A percentile compares a stretch with the other conserved stretches of the same genome.
These are phyloP conservation scores for Octodonta nipae DNA, from an alignment of 2,888 invertebrate species.

Conservation along the genomic window DNA sequence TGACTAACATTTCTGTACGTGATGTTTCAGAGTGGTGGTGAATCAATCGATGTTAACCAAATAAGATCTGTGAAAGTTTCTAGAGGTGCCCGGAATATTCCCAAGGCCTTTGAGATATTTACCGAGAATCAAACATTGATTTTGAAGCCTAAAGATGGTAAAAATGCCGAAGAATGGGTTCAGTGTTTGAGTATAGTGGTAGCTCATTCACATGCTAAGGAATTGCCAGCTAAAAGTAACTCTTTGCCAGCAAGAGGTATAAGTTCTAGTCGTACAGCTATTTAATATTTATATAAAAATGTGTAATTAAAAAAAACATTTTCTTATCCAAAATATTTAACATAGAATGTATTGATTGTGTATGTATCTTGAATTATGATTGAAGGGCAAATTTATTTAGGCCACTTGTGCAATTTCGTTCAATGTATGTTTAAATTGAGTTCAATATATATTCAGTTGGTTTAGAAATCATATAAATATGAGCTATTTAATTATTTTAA, in stretches of 20 bases:
- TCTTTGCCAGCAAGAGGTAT: conserved; percentile 36
- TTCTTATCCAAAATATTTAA: no score
- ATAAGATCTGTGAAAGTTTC: conserved; percentile 91
- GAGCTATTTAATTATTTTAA: no score
- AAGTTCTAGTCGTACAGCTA: conserved; percentile 34
- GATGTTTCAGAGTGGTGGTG: conserved; percentile 63
- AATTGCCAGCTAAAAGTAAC: conserved; percentile 38
- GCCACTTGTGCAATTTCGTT: no score
- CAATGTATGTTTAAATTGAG: no score
- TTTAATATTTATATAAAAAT: no score
- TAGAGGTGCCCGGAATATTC: conserved; percentile 78
- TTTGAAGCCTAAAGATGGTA: conserved; percentile 85
- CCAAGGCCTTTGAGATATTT: conserved; percentile 93
- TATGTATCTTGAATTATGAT: no score
- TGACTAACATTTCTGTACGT: no score
- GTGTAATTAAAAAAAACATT: no score
- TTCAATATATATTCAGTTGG: no score
- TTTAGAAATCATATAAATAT: no score
- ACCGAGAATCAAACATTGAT: conserved; percentile 85
- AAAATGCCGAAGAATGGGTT: conserved; percentile 92
- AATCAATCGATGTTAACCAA: conserved; percentile 81
- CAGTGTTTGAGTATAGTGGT: conserved; percentile 88
- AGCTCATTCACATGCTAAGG: conserved; percentile 66
- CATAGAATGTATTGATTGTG: no score
- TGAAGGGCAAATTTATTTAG: no score